Conservation (phyloP, 2,113 vertebrate species). For the Lasiurus cinereus region DNA sequence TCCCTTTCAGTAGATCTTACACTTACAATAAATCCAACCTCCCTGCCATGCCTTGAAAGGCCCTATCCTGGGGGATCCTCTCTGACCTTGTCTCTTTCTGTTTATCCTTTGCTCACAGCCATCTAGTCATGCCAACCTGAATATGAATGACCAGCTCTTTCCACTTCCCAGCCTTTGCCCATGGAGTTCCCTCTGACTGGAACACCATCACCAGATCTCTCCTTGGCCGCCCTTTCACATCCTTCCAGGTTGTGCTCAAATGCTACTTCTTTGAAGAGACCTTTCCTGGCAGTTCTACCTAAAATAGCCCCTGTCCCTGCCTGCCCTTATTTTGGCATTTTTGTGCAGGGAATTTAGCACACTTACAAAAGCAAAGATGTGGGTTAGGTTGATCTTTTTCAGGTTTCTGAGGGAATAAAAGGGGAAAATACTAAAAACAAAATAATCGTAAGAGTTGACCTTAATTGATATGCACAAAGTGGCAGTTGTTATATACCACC, state of each 20-base stretch:
- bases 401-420: constrained; percentile 36
- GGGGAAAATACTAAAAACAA: constrained; percentile 37
- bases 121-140: neutral
- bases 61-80: neutral
- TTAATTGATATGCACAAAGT: neutral
- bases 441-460: neutral
- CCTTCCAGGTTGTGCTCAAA: constrained; percentile 57
- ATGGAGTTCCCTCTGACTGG: neutral
- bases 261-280: constrained; percentile 48
- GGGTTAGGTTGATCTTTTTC: neutral
- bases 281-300: constrained; percentile 69
- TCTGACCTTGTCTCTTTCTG: neutral
- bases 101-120: neutral
- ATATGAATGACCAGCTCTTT: constrained; percentile 7
- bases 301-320: constrained; percentile 22
- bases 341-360: constrained; percentile 53
- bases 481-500: neutral
- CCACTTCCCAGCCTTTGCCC: constrained; percentile 6
- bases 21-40: neutral
- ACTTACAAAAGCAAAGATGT: constrained; percentile 28
- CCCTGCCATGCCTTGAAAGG: neutral
- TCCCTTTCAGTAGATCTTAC: neutral
- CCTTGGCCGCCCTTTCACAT: constrained; percentile 60
- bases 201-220: neutral
- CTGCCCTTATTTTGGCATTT: constrained; percentile 57